Conservation (phyloP, 2,113 vertebrate genomes). For the Rhizomys pruinosus region DNA sequence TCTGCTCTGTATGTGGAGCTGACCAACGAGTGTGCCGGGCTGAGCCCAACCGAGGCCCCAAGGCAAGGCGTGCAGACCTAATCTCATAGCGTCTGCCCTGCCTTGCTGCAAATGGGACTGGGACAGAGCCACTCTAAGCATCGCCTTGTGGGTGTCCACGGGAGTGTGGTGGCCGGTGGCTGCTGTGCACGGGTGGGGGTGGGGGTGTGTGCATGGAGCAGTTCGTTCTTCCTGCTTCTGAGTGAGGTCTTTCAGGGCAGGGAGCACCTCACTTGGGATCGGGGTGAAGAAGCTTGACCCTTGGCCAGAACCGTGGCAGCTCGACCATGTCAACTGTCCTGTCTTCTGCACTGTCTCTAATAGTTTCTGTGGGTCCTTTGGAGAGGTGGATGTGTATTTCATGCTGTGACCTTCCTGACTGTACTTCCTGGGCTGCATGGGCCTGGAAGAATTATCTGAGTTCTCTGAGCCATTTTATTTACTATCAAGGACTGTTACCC, state of each 20-base stretch:
- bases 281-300: too few relatives aligned
- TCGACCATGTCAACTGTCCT: background rate
- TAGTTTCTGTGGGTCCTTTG: background rate
- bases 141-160: background rate
- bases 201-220: too few relatives aligned
- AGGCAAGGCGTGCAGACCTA: background rate
- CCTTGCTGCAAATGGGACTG: background rate
- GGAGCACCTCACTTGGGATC: fast-evolving
- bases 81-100: background rate
- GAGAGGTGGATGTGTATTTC: too few relatives aligned
- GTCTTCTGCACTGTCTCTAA: background rate
- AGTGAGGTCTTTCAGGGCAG: too few relatives aligned
- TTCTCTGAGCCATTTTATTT: background rate
- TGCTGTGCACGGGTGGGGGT: background rate
- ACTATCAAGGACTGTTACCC: too few relatives aligned
- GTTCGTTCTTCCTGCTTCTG: too few relatives aligned
- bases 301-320: background rate
- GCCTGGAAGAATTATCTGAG: background rate
- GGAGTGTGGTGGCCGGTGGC: background rate
- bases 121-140: background rate
- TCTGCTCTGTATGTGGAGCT: background rate
- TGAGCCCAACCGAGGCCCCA: background rate
- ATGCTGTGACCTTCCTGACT: fast-evolving
- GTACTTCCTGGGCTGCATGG: too few relatives aligned
- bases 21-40: background rate